Evolutionary conservation across 2,113 vertebrate genomes (phyloP).

Genomic region (Vulpes ferrilata): DNA sequence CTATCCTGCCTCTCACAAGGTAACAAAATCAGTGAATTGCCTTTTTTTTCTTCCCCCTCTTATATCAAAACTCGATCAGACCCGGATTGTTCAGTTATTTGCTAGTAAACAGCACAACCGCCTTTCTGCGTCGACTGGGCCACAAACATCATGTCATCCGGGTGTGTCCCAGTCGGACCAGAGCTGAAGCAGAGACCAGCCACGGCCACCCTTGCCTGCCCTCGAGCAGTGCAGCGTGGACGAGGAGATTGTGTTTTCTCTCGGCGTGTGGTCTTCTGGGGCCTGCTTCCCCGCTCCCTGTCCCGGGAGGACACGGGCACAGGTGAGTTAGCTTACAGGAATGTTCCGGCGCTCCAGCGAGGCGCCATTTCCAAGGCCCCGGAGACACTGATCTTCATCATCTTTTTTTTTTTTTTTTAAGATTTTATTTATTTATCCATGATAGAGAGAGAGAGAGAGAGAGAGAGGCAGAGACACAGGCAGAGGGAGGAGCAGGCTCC

Average conservation of each 20-base stretch:
- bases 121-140: not conserved
- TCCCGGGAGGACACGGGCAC: not conserved
- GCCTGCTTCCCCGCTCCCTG: not conserved
- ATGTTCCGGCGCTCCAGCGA: not conserved
- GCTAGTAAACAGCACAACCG: not conserved
- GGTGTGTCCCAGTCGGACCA: not conserved
- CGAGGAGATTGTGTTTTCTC: not conserved
- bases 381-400: not conserved
- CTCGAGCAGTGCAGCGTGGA: not conserved
- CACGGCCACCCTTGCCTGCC: not conserved
- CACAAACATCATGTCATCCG: not conserved
- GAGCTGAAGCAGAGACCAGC: not conserved
- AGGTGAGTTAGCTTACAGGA: not conserved
- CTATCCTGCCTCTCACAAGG: not conserved
- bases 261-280: not conserved
- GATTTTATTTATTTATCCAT: too few species aligned
- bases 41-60: not conserved
- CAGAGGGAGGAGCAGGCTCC: too few species aligned
- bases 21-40: not conserved
- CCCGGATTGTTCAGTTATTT: not conserved
- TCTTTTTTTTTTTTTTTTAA: not conserved
- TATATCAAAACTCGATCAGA: not conserved
- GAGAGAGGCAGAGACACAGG: too few species aligned
- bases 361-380: not conserved
- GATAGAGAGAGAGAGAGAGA: too few species aligned